These are phyloP conservation scores for Ctena decussata DNA, from an alignment of 2,888 invertebrate genomes.

Conservation along the genomic window DNA sequence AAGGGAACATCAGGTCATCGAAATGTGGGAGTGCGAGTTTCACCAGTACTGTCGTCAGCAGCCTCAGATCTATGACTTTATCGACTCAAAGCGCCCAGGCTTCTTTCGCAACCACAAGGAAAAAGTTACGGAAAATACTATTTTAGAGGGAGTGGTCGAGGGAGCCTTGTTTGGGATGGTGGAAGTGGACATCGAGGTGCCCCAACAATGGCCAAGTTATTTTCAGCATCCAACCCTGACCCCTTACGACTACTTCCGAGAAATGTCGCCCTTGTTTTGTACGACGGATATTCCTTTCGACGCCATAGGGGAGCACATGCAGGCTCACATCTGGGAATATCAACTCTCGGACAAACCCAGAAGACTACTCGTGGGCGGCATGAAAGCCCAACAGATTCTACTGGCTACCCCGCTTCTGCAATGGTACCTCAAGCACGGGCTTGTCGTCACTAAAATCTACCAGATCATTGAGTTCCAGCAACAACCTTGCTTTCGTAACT, in stretches of 20 bases:
- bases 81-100: constrained; percentile 18
- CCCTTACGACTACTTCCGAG: constrained; percentile 37
- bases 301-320: constrained; percentile 52
- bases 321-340: constrained; percentile 11
- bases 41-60: constrained; percentile 26
- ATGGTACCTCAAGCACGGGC: constrained; percentile 55
- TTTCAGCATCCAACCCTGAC: constrained; percentile 7
- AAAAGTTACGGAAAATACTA: too few relatives aligned
- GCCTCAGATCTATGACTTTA: constrained; percentile 39
- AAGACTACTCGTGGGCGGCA: constrained; percentile 29
- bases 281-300: constrained; percentile 39
- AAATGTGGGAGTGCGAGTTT: constrained; percentile 58
- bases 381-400: constrained; percentile 46
- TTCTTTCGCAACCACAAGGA: too few relatives aligned
- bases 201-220: constrained; percentile 15
- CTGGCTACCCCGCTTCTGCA: constrained; percentile 53
- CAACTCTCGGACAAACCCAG: constrained; percentile 27
- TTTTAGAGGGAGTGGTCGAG: too few relatives aligned
- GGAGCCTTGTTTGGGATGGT: too few relatives aligned
- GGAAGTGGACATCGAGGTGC: constrained; percentile 45
- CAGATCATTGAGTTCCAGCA: constrained; percentile 33
- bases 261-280: constrained; percentile 39
- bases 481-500: constrained; percentile 27
- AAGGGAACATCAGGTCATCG: constrained; percentile 29
- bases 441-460: constrained; percentile 48